These are phyloP conservation scores for Ostrea edulis DNA, from an alignment of 1,140 invertebrate species.

Conservation along the genomic window DNA sequence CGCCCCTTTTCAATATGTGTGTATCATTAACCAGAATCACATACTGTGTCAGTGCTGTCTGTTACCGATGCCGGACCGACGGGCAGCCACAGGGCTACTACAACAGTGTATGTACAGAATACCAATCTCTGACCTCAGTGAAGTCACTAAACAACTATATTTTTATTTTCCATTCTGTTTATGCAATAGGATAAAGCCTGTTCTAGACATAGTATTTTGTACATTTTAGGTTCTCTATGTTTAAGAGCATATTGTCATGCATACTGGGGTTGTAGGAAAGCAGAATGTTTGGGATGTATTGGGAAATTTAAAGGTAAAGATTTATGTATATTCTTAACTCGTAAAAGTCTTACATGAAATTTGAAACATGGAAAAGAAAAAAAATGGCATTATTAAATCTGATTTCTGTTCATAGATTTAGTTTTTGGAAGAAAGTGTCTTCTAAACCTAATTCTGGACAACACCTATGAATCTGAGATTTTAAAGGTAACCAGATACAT, in stretches of 20 bases:
- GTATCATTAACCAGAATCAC: slow-evolving; percentile 70
- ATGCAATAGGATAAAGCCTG: no score
- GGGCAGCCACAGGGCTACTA: not conserved
- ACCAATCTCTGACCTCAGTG: not conserved
- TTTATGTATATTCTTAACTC: no score
- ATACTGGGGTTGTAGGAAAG: slow-evolving; percentile 77
- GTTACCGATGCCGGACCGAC: slow-evolving; percentile 75
- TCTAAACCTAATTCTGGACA: slow-evolving; percentile 72
- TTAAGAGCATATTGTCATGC: slow-evolving; percentile 74
- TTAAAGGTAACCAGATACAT: slow-evolving; percentile 67
- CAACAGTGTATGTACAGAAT: slow-evolving; percentile 70
- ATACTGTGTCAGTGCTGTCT: slow-evolving; percentile 76
- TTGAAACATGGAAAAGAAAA: no score
- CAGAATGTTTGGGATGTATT: slow-evolving; percentile 74
- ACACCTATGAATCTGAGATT: slow-evolving; percentile 74
- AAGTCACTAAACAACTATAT: not conserved
- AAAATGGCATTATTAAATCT: not conserved
- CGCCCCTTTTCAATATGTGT: slow-evolving; percentile 63
- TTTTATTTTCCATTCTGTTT: no score
- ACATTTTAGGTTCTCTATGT: slow-evolving; percentile 71
- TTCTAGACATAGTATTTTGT: not conserved
- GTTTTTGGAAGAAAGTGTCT: slow-evolving; percentile 74
- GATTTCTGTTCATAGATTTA: slow-evolving; percentile 64
- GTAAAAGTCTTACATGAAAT: no score
- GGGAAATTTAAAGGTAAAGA: slow-evolving; percentile 72